A percentile compares a stretch with the other conserved stretches of the same genome.
Evolutionary conservation across 2,888 invertebrate species (phyloP).

Genomic region (Xiphydria camelus): DNA sequence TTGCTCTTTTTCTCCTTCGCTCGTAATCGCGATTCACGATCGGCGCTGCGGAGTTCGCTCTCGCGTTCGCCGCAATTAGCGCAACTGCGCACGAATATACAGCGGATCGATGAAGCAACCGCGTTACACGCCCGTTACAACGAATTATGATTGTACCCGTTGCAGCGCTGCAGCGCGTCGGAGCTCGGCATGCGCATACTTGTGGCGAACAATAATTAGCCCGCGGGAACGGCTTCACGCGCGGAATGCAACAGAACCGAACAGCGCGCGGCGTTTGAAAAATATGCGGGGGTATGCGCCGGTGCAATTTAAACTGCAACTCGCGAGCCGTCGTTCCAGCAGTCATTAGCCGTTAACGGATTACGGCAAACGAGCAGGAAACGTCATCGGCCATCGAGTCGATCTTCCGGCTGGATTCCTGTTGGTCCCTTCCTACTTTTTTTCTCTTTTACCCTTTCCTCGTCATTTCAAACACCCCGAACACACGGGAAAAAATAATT

Average conservation of each 20-base stretch:
- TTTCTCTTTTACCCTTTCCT: no score
- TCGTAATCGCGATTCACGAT: no score
- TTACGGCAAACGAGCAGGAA: no score
- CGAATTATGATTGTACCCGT: constrained; percentile 38
- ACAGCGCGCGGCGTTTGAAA: constrained; percentile 27
- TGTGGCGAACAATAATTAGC: constrained; percentile 40
- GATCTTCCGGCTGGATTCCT: no score
- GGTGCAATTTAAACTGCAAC: constrained; percentile 35
- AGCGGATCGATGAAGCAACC: constrained; percentile 37
- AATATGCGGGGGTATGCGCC: constrained; percentile 30
- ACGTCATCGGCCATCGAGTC: no score
- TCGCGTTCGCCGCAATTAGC: no score
- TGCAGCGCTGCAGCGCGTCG: not conserved
- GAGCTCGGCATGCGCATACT: constrained; percentile 19
- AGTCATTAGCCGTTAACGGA: constrained; percentile 23
- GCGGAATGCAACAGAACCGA: constrained; percentile 30
- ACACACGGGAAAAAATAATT: no score
- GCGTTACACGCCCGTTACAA: constrained; percentile 41
- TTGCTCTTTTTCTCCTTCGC: no score
- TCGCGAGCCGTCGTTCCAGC: constrained; percentile 31
- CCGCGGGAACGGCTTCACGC: constrained; percentile 19
- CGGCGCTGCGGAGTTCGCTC: no score
- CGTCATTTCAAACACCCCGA: no score
- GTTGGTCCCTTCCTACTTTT: no score
- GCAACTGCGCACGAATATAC: no score